A percentile compares a stretch with the other conserved stretches of the same genome.
phyloP scores from a whole-genome alignment of 2,888 invertebrate genomes.

The Trisateles emortualis region DNA sequence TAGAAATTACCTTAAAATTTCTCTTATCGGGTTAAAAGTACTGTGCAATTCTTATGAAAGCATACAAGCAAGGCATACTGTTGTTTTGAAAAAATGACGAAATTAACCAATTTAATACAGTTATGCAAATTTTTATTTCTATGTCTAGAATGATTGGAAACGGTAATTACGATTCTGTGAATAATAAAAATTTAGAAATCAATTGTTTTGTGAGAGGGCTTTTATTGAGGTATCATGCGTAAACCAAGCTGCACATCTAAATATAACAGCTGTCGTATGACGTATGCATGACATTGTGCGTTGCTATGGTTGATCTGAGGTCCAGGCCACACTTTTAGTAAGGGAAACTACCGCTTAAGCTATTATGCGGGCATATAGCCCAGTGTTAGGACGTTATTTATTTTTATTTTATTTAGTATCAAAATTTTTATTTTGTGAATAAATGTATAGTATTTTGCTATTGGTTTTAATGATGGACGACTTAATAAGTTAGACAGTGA shows the following conservation, averaged over 20 bases:
- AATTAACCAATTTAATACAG: background rate
- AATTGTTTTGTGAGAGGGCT: background rate
- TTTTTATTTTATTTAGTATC: too few species aligned
- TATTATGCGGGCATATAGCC: background rate
- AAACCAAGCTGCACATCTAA: background rate
- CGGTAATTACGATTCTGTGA: constrained; percentile 3
- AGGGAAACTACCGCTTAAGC: background rate
- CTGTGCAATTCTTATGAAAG: background rate
- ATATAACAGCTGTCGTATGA: background rate
- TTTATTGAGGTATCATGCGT: background rate
- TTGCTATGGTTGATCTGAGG: background rate
- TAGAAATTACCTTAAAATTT: too few species aligned
- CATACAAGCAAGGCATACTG: background rate
- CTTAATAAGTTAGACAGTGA: too few species aligned
- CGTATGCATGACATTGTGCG: background rate
- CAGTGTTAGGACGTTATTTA: too few species aligned
- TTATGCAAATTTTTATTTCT: constrained; percentile 10
- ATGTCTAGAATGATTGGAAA: constrained; percentile 4
- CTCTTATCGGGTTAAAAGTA: too few species aligned
- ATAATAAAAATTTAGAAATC: background rate
- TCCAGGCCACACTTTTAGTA: background rate
- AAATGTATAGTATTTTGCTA: too few species aligned
- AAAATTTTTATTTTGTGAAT: too few species aligned
- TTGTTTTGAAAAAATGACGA: background rate
- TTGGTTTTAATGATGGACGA: too few species aligned